Evolutionary conservation across 2,113 vertebrate species (phyloP), one percentile per base, ranked within the genome.

Genomic region (Antigone vipio): DNA sequence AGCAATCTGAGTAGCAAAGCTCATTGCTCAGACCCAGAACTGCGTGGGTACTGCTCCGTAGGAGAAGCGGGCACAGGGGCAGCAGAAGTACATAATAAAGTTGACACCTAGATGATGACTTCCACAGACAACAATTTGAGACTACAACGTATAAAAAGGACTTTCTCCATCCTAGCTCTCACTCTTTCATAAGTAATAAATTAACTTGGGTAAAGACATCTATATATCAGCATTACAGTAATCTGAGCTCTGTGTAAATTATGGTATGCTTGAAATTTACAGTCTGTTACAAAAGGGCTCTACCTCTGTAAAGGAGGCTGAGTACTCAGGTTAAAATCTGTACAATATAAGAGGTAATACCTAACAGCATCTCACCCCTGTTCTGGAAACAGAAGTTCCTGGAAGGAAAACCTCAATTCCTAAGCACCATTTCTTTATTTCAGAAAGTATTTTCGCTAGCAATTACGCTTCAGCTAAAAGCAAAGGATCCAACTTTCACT

Each of bases 1-100:
- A 34, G 11, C 13, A 35, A 55, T 1, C 3, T 2, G 8, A 55
- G 40, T 0, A 24, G n/a, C 29, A 42, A 83, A 83, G 38, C n/a
- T 53, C 55, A 9, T 34, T 10, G 15, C 32, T 66, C 30, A 34
- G 45, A 9, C 20, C 32, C 84, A 50, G 5, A 66, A 20, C n/a
- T 12, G 6, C 9, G 23, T 8, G 13, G 38, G 23, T 6, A 9
- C 23, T 9, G n/a, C 20, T 21, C 15, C 30, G 17, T 2, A 24
- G 53, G 42, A 77, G 50, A n/a, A 50, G 75, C 1, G 0, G 6
- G 53, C n/a, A 55, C 12, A 5, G 7, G 9, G 35, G 38, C 42
- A 77, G 27, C 44, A 62, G 21, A 38, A 8, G 11, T 2, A 4
- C 19, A 1, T 8, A 19, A 55, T 12, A 55, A 6, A 74, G 23